These are phyloP conservation scores for Endomychus coccineus DNA, from an alignment of 2,888 invertebrate genomes.

Conservation along the genomic window DNA sequence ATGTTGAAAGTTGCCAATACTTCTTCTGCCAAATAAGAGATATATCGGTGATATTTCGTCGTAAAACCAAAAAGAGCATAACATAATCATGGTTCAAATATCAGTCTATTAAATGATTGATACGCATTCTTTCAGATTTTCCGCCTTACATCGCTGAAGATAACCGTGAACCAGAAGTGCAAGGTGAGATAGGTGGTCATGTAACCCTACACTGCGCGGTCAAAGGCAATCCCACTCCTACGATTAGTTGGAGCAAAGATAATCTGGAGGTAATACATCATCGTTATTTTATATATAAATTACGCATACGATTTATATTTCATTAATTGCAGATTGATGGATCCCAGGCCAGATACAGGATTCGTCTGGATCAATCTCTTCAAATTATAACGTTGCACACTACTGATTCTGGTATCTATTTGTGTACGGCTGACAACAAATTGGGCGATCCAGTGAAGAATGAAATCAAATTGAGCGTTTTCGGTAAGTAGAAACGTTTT, in stretches of 20 bases:
- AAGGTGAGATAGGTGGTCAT: constrained; percentile 63
- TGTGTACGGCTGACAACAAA: constrained; percentile 77
- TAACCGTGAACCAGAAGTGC: constrained; percentile 52
- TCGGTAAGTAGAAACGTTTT: constrained; percentile 68
- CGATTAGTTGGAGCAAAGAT: constrained; percentile 68
- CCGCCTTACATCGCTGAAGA: constrained; percentile 39
- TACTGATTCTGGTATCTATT: constrained; percentile 77
- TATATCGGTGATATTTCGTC: too few species aligned
- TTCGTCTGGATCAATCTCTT: constrained; percentile 60
- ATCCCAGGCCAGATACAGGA: constrained; percentile 62
- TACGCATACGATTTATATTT: too few species aligned
- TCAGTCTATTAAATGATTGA: constrained; percentile 1
- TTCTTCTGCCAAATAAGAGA: too few species aligned
- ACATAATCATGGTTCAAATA: too few species aligned
- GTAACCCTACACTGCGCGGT: constrained; percentile 69
- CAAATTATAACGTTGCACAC: constrained; percentile 75
- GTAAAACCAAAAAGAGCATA: too few species aligned
- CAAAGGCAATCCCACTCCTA: constrained; percentile 69
- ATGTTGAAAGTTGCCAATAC: too few species aligned
- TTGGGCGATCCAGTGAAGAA: constrained; percentile 60
- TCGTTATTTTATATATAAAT: too few species aligned
- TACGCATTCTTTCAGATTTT: constrained; percentile 29
- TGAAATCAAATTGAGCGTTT: constrained; percentile 63
- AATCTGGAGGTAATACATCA: constrained; percentile 55
- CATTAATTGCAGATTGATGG: constrained; percentile 58